Base-by-base conservation (phyloP, 2,113 vertebrate genomes). In the Rhinolophus sinicus region DNA sequence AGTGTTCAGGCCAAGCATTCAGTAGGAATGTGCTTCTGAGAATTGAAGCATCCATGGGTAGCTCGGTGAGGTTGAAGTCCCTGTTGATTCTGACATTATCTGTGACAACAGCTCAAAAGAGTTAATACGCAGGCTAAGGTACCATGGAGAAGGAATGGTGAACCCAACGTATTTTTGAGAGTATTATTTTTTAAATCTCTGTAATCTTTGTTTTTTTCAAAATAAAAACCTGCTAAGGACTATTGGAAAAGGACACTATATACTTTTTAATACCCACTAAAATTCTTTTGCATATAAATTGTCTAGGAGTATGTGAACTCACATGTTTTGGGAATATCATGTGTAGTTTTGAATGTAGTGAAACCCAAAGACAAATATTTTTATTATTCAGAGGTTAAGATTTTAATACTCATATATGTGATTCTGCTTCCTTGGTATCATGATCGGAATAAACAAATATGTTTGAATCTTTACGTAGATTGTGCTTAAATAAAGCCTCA, bases 361-460 rank as follows among this genome's bases (percentile, higher is more conserved):
- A 90, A 94, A 44, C 7, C 33, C 33, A 75, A 90, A 38, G 64
- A 69, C 94, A 86, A 93, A 65, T 38, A 84, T 58, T 69, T 96
- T 80, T 91, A n/a, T 92, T 95, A 73, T 97, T 89, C 62, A 96
- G 76, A 94, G 81, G 18, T 97, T 98, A 70, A 92, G 16, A 85
- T 97, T 94, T 97, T 95, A 78, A 93, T 97, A 96, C 89, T 96
- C 89, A 96, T 58, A 96, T 97, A 94, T 81, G 90, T 97, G 92
- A 95, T 85, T 0, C 94, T 84, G 88, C 94, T 98, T 97, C 84
- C 82, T 94, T 85, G 98, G 62, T 98, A 72, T 96, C 93, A 97
- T 95, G 96, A 97, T 97, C 80, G 92, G 67, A 97, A 76, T 97
- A 97, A 98, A 97, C 65, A 97, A 98, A 97, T 95, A 83, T 77